phyloP scores from a whole-genome alignment of 2,113 vertebrate species.

The Elanoides forficatus region DNA sequence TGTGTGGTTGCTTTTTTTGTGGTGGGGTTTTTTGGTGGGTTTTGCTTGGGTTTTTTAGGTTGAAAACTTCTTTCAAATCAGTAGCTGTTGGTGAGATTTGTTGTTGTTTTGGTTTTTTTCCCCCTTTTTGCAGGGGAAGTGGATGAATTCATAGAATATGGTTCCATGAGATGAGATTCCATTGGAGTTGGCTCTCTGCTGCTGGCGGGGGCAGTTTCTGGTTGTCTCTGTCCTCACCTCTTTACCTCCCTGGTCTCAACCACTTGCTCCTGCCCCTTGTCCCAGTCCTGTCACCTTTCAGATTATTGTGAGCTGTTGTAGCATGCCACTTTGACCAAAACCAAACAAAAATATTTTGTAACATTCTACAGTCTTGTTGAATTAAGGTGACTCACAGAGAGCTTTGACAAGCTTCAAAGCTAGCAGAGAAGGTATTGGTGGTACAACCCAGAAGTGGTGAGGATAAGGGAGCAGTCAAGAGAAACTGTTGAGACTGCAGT shows the following conservation, averaged over 20 bases:
- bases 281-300: not conserved
- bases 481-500: not conserved
- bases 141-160: not conserved
- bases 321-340: not conserved
- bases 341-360: not conserved
- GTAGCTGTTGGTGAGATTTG: not conserved
- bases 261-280: not conserved
- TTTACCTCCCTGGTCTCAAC: not conserved
- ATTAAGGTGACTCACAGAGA: not conserved
- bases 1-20: not conserved
- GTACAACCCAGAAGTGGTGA: not conserved
- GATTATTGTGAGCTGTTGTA: not conserved
- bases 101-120: not conserved
- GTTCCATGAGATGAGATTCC: fast-evolving
- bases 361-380: not conserved
- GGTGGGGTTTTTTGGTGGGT: not conserved
- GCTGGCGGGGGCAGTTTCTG: fast-evolving
- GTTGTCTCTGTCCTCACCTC: not conserved
- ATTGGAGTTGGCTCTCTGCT: not conserved
- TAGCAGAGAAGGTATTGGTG: not conserved
- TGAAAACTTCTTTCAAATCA: not conserved
- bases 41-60: not conserved
- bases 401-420: not conserved
- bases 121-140: not conserved
- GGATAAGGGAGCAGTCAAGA: not conserved